Percentiles rank a stretch among this genome's conserved stretches.
Evolutionary conservation across 2,113 vertebrate species (phyloP).

Genomic region (Sinocyclocheilus grahami): DNA sequence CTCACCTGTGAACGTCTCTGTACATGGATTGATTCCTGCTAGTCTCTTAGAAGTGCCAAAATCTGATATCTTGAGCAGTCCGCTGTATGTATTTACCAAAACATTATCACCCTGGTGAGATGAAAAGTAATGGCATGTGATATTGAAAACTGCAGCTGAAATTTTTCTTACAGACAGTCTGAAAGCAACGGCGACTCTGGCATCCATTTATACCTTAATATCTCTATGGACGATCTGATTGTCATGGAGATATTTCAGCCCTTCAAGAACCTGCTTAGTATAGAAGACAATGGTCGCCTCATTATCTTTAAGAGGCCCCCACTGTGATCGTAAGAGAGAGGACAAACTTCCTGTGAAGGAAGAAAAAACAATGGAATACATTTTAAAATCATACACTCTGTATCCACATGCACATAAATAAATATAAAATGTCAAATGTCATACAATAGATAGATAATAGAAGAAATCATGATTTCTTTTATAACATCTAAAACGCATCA

Average conservation of each 20-base stretch:
- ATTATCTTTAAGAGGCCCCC: constrained; percentile 92
- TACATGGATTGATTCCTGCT: constrained; percentile 90
- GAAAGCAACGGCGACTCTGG: neutral
- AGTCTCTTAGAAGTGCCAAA: constrained; percentile 92
- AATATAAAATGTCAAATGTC: too few relatives aligned
- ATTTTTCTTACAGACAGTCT: neutral
- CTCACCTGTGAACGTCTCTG: constrained; percentile 88
- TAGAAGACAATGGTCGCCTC: constrained; percentile 90
- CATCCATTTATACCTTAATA: constrained; percentile 80
- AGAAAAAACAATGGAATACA: neutral
- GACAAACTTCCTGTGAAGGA: constrained; percentile 84
- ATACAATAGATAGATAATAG: neutral
- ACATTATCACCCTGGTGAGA: constrained; percentile 87
- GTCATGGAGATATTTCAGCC: constrained; percentile 89
- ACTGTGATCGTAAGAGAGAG: constrained; percentile 87
- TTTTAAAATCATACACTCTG: neutral
- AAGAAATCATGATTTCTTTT: neutral
- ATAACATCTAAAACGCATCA: neutral
- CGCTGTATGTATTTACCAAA: constrained; percentile 92
- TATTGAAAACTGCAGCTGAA: neutral
- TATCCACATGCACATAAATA: neutral
- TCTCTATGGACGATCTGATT: constrained; percentile 92
- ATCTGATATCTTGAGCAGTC: constrained; percentile 92
- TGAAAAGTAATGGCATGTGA: neutral
- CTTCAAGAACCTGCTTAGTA: constrained; percentile 90